Conservation (phyloP, 2,797 vertebrate species). For the Gymnopithys bicolor region DNA sequence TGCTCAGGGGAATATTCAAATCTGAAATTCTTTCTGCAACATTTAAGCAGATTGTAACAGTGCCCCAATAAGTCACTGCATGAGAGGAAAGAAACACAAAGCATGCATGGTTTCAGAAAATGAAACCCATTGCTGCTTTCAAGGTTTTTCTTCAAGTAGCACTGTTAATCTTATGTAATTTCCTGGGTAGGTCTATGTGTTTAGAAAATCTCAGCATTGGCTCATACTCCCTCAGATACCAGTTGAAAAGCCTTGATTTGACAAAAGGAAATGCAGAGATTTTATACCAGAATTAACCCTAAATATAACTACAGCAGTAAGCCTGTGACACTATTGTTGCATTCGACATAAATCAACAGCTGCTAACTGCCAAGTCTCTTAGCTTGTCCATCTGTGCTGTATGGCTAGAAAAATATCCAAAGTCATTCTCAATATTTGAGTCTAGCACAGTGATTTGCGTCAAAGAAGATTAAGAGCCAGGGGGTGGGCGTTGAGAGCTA, state of each 20-base stretch:
- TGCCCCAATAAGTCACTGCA: not conserved
- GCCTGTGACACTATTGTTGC: not conserved
- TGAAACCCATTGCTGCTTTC: not conserved
- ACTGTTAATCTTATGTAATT: not conserved
- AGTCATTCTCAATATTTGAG: not conserved
- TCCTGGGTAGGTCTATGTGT: not conserved
- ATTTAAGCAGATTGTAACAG: no score
- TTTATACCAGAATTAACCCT: not conserved
- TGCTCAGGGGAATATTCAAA: no score
- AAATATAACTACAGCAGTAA: not conserved
- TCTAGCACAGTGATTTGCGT: not conserved
- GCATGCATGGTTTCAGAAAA: not conserved
- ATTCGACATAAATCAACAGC: not conserved
- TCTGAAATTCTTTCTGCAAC: no score
- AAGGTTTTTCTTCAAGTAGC: not conserved
- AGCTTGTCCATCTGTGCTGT: not conserved
- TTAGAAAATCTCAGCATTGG: not conserved
- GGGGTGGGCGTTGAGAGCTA: accelerated
- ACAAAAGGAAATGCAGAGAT: not conserved
- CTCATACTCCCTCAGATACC: not conserved
- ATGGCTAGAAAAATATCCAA: not conserved
- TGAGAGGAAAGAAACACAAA: not conserved
- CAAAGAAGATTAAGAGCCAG: accelerated
- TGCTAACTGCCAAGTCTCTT: not conserved
- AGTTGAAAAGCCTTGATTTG: not conserved